These are phyloP conservation scores for Melinaea marsaeus DNA, from an alignment of 2,888 invertebrate genomes.

Conservation along the genomic window DNA sequence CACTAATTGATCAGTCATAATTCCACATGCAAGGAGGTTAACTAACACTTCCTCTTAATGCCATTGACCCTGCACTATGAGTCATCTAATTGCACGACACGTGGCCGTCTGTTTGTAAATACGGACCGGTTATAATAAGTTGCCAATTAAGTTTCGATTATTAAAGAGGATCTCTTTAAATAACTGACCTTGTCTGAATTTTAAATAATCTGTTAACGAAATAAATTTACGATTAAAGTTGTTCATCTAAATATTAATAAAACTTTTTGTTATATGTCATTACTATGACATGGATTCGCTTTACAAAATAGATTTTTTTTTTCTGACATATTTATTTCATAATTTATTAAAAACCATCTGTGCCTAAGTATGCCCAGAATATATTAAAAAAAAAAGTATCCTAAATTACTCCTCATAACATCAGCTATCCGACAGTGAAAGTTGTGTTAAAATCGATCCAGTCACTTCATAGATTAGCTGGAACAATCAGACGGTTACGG, in stretches of 20 bases:
- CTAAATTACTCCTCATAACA: no score
- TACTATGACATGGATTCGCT: no score
- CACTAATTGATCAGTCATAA: no score
- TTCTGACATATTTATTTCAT: no score
- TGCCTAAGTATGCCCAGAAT: no score
- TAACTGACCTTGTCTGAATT: not conserved
- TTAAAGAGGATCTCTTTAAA: not conserved
- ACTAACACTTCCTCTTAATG: not conserved
- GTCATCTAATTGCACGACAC: constrained; percentile 4
- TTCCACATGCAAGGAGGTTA: not conserved
- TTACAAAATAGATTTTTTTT: no score
- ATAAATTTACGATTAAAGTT: not conserved
- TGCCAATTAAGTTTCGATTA: constrained; percentile 4
- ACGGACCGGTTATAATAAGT: not conserved
- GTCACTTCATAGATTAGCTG: no score
- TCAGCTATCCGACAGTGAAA: no score
- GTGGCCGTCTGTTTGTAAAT: constrained; percentile 6
- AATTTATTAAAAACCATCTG: no score
- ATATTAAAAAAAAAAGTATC: no score
- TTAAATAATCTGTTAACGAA: not conserved
- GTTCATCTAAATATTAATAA: not conserved
- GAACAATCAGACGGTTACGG: no score
- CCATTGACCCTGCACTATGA: constrained; percentile 1
- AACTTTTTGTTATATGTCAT: not conserved
- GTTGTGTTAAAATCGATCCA: no score